Conservation (phyloP, 1,140 invertebrate species). For the Drosophila watanabei region DNA sequence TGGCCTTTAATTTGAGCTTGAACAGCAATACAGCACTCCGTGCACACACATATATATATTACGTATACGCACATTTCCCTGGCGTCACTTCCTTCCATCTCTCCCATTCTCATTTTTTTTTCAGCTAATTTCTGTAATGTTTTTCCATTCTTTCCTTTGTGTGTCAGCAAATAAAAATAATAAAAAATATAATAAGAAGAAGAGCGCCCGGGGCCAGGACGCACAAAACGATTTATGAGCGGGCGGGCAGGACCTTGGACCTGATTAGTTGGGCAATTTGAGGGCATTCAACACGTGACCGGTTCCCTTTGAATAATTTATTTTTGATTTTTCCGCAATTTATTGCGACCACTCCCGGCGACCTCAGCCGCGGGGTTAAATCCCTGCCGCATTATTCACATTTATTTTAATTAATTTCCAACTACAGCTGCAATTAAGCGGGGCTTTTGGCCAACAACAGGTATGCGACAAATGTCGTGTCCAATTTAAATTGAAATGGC, state of each 20-base stretch:
- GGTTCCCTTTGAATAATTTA: slow-evolving; percentile 39
- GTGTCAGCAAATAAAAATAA: slow-evolving; percentile 33
- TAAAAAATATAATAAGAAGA: neutral
- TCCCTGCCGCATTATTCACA: slow-evolving; percentile 8
- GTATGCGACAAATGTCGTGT: slow-evolving; percentile 13
- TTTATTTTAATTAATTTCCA: slow-evolving; percentile 34
- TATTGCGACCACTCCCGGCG: too few relatives aligned
- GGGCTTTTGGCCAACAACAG: neutral
- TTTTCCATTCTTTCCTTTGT: slow-evolving; percentile 50
- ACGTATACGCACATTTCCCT: slow-evolving; percentile 43
- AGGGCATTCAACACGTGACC: slow-evolving; percentile 52
- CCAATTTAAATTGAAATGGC: slow-evolving; percentile 17
- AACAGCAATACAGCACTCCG: slow-evolving; percentile 35
- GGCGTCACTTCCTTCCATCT: slow-evolving; percentile 40
- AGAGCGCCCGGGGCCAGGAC: slow-evolving; percentile 6
- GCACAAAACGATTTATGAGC: slow-evolving; percentile 47
- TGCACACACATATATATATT: neutral
- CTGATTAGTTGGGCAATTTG: slow-evolving; percentile 49
- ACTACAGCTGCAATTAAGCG: slow-evolving; percentile 18
- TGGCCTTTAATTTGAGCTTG: slow-evolving; percentile 81
- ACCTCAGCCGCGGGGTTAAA: slow-evolving; percentile 5
- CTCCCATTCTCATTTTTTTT: slow-evolving; percentile 13
- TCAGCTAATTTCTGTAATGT: slow-evolving; percentile 73
- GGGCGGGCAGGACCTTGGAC: slow-evolving; percentile 25
- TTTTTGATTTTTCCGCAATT: slow-evolving; percentile 41